These are phyloP conservation scores for Xenopus laevis DNA, from an alignment of 2,113 vertebrate genomes.

Conservation along the genomic window DNA sequence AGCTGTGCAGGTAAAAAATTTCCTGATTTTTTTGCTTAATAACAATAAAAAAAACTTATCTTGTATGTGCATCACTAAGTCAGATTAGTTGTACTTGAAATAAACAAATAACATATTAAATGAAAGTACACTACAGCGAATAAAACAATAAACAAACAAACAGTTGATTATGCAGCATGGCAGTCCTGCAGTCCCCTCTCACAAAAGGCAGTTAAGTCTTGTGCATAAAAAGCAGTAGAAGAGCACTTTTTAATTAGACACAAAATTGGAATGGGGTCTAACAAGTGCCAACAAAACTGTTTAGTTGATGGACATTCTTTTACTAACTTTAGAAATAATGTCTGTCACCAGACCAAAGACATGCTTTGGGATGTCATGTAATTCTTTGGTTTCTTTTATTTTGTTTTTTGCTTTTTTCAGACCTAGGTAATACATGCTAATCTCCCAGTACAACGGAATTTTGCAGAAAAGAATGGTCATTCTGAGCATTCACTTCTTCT, in stretches of 20 bases:
- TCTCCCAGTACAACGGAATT: conserved; percentile 51
- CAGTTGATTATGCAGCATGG: neutral
- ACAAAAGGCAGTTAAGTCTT: neutral
- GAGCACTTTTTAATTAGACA: conserved; percentile 57
- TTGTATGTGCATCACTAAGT: too few species aligned
- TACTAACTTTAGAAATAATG: conserved; percentile 67
- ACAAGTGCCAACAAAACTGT: conserved; percentile 60
- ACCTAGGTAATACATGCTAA: conserved; percentile 40
- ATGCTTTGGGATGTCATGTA: conserved; percentile 56
- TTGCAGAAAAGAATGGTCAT: conserved; percentile 34
- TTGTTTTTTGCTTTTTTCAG: conserved; percentile 54
- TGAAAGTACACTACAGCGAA: neutral
- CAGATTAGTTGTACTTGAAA: too few species aligned
- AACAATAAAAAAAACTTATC: too few species aligned
- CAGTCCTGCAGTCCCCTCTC: neutral
- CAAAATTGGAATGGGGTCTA: conserved; percentile 49
- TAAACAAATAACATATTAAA: too few species aligned
- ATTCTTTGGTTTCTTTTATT: conserved; percentile 60
- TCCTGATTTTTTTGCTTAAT: too few species aligned
- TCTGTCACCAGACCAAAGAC: conserved; percentile 58
- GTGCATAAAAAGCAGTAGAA: conserved; percentile 50
- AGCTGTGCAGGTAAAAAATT: too few species aligned
- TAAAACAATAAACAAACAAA: neutral
- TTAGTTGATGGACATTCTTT: conserved; percentile 61
- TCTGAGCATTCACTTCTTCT: conserved; percentile 45